Percentiles rank a stretch among this genome's conserved stretches.
These are phyloP conservation scores for Daphoenositta chrysoptera DNA, from an alignment of 2,113 vertebrate genomes.

Conservation along the genomic window DNA sequence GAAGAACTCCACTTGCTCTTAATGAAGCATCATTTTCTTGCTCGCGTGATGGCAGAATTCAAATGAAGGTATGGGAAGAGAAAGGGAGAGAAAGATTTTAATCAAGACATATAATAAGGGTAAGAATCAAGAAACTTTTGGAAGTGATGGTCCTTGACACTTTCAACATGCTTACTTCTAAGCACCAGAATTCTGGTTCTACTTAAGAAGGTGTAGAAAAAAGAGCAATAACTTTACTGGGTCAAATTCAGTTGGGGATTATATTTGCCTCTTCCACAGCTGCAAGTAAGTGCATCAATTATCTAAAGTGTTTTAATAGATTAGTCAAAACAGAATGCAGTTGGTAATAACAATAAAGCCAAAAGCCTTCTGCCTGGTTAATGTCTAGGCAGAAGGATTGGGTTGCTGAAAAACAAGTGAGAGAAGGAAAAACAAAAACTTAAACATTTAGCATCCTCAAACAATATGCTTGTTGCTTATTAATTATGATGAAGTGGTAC, in stretches of 20 bases:
- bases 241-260: neutral
- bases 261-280: neutral
- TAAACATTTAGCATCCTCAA: neutral
- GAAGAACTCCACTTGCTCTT: neutral
- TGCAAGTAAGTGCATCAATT: neutral
- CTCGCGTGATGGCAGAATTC: neutral
- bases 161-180: neutral
- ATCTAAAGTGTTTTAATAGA: neutral
- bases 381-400: neutral
- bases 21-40: neutral
- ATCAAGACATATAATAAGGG: neutral
- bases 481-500: constrained; percentile 24
- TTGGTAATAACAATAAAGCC: neutral
- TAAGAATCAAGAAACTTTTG: neutral
- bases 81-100: neutral
- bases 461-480: constrained; percentile 35
- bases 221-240: neutral
- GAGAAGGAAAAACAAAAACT: neutral
- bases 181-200: neutral
- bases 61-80: neutral
- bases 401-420: neutral
- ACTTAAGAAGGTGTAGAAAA: neutral
- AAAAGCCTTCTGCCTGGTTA: neutral
- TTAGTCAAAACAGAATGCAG: neutral
- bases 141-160: neutral